phyloP scores from a whole-genome alignment of 2,888 invertebrate genomes.

The Amphipyra berbera region DNA sequence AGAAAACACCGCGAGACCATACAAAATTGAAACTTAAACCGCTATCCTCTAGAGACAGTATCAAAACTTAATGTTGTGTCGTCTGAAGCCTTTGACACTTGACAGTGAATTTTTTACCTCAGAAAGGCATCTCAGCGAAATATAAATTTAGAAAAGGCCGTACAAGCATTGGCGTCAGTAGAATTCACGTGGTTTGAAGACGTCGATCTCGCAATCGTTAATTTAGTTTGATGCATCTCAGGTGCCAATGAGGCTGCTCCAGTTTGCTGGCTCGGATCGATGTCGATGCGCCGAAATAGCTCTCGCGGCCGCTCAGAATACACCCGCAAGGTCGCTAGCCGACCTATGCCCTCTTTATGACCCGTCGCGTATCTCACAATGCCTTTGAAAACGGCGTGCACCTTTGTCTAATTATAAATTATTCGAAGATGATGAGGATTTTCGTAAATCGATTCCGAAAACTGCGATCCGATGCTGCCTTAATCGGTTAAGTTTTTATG shows the following conservation, averaged over 20 bases:
- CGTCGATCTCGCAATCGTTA: constrained; percentile 71
- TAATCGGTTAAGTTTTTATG: constrained; percentile 22
- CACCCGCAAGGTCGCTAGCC: constrained; percentile 77
- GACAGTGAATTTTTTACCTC: constrained; percentile 31
- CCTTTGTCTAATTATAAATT: constrained; percentile 62
- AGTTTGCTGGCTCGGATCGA: constrained; percentile 79
- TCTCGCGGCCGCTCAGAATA: constrained; percentile 77
- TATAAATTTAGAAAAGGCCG: constrained; percentile 31
- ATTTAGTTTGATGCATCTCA: constrained; percentile 72
- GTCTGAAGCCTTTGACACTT: constrained; percentile 34
- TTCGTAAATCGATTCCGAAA: constrained; percentile 44
- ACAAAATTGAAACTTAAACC: constrained; percentile 46
- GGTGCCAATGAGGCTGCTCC: constrained; percentile 84
- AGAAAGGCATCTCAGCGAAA: constrained; percentile 16
- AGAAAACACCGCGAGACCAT: constrained; percentile 35
- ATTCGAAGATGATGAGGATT: constrained; percentile 50
- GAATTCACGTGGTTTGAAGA: constrained; percentile 54
- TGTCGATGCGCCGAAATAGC: constrained; percentile 82
- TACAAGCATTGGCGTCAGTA: constrained; percentile 36
- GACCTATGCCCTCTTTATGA: constrained; percentile 80
- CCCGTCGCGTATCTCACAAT: constrained; percentile 67
- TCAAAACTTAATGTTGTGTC: constrained; percentile 29
- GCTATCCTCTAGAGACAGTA: constrained; percentile 28
- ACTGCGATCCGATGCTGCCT: constrained; percentile 24
- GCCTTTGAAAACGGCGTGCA: constrained; percentile 62